Base-by-base conservation (phyloP, 2,113 vertebrate genomes). In the Chiloscyllium plagiosum region DNA sequence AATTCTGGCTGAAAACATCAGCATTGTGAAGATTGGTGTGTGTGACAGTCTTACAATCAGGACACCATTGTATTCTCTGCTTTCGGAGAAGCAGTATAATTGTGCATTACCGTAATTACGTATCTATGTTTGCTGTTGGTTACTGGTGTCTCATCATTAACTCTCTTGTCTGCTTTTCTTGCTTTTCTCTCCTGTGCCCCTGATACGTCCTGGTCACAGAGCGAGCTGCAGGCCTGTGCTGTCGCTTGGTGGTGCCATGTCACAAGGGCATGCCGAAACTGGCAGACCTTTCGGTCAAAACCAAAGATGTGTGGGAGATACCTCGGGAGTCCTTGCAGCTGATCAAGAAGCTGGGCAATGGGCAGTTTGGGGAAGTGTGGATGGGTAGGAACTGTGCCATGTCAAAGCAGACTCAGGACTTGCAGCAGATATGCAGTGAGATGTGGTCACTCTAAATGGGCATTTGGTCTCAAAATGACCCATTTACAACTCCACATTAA, bases 341-440 rank as follows among this genome's bases (percentile, higher is more conserved):
- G 96, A 98, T 98, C 98, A 98, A 98, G 97, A 98, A 98, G 97
- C 97, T 98, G 98, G 98, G 98, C 96, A 99, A 98, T 52, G 98
- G 98, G 97, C 98, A 99, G 97, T 99, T 99, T 69, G 98, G 98
- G 98, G 98, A 99, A 98, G 98, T 98, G 96, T 99, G 98, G 98
- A 99, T 99, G 98, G 98, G 98, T 99, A 97, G 96, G 97, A 95
- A 56, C 29, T 47, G 50, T 98, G 96, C 96, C 96, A 50, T 20
- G 19, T 94, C 69, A 87, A 94, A 94, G 96, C 33, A 72, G 87
- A 96, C 96, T 96, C 13, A 87, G 69, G 95, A 68, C 89, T 96
- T 96, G 95, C 96, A 24, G 12, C 33, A 3, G 15, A 26, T 66
- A 26, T 69, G 72, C 47, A 37, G 76, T 47, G 95, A 65, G 52